Evolutionary conservation across 2,888 invertebrate genomes (phyloP).

Genomic region (Argyresthia goedartella): DNA sequence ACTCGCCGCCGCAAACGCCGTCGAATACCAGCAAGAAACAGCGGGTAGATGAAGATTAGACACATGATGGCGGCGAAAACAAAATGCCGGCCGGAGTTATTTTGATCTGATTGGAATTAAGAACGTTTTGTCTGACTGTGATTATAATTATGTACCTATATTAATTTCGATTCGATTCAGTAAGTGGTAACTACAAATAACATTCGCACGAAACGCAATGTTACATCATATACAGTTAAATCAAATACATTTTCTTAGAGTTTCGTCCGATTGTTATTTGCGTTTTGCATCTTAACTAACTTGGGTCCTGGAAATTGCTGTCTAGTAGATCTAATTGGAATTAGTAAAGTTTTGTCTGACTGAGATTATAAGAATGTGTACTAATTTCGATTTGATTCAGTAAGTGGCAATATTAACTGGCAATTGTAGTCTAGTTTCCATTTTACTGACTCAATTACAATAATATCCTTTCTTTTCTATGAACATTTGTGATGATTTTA

Average conservation of each 20-base stretch:
- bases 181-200: too few relatives aligned
- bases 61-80: too few relatives aligned
- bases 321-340: neutral
- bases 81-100: too few relatives aligned
- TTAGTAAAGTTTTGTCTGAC: neutral
- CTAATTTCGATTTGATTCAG: neutral
- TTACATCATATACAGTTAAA: too few relatives aligned
- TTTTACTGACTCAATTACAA: neutral
- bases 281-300: too few relatives aligned
- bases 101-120: neutral
- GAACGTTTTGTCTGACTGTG: neutral
- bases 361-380: neutral
- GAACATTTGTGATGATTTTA: neutral
- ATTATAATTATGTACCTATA: neutral
- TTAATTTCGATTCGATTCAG: neutral
- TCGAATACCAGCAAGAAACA: conserved; percentile 61
- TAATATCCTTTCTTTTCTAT: neutral
- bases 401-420: neutral
- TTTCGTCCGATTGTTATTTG: too few relatives aligned
- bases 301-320: too few relatives aligned
- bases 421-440: neutral
- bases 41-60: conserved; percentile 44
- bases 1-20: conserved; percentile 54
- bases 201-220: too few relatives aligned
- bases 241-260: too few relatives aligned